Evolutionary conservation across 2,888 invertebrate genomes (phyloP).

Genomic region (Eugnorisma glareosa): DNA sequence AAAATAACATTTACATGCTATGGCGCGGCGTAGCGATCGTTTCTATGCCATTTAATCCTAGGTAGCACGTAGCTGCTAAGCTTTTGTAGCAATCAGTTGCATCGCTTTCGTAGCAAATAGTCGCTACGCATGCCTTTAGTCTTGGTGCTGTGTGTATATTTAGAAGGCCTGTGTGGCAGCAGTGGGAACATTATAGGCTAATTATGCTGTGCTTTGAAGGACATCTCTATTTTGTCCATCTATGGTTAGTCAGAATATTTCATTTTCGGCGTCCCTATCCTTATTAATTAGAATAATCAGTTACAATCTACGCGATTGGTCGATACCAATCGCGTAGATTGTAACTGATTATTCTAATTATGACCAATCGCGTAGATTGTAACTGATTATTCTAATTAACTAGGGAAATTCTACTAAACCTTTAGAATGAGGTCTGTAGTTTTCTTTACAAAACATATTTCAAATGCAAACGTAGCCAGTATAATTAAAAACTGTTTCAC

Average conservation of each 20-base stretch:
- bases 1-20: not conserved
- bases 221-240: too few species aligned
- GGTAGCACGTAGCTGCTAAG: not conserved
- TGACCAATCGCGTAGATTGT: too few species aligned
- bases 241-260: too few species aligned
- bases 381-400: too few species aligned
- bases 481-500: not conserved
- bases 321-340: not conserved
- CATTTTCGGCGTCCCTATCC: too few species aligned
- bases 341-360: too few species aligned
- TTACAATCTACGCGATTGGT: too few species aligned
- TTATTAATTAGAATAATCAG: too few species aligned
- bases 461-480: not conserved
- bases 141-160: not conserved
- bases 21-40: slow-evolving; percentile 18
- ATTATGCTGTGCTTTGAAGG: not conserved
- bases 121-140: not conserved
- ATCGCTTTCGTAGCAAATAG: not conserved
- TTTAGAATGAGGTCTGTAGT: not conserved
- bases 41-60: not conserved
- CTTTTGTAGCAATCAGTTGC: not conserved
- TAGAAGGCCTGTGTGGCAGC: not conserved
- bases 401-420: not conserved
- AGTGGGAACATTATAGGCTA: too few species aligned
- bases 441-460: not conserved